Evolutionary conservation across 2,113 vertebrate species (phyloP), one percentile per base, ranked within the genome.

Genomic region (Seriola dumerili): DNA sequence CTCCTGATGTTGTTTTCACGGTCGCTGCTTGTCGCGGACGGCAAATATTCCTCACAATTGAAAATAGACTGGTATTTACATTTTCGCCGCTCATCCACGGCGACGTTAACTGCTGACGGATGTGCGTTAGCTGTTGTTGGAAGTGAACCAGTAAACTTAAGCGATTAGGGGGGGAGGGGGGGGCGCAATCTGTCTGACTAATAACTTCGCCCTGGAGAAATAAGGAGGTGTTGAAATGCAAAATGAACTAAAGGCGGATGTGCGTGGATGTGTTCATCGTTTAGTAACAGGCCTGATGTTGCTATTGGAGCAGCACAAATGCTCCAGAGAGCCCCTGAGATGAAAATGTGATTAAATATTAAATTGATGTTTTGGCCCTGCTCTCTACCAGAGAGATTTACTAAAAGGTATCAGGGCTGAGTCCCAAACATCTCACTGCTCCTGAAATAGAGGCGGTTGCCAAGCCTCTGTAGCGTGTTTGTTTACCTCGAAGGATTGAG

Each of bases 1-100:
- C 85, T 92, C 82, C 85, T 84, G 84, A 87, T 94, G 90, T 92
- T 90, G 86, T 89, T 91, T 91, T 90, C 86, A 74, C 36, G 65
- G 83, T 71, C 7, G 3, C 72, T 44, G 32, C 81, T 29, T 52
- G 78, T 83, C 83, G 85, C 55, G 21, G 55, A 81, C 68, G 76
- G 83, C 86, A 84, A 83, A 90, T 90, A 82, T 88, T 78, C 58
- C 80, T 76, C 66, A 4, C 65, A 85, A 78, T 91, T 57, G 79
- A 88, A 88, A 93, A 92, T 80, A 86, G 70, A 58, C 67, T 17
- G 44, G 48, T 84, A 57, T 89, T 88, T 78, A 69, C 62, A 34
- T 77, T 84, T 74, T 48, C 8, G 7, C 54, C 16, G 73, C 52
- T 72, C 19, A n/a, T 66, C 46, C 69, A 21, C 4, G 13, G 65